A percentile compares a stretch with the other conserved stretches of the same genome.
These are phyloP conservation scores for Acropternis orthonyx DNA, from an alignment of 2,797 vertebrate genomes.

Conservation along the genomic window DNA sequence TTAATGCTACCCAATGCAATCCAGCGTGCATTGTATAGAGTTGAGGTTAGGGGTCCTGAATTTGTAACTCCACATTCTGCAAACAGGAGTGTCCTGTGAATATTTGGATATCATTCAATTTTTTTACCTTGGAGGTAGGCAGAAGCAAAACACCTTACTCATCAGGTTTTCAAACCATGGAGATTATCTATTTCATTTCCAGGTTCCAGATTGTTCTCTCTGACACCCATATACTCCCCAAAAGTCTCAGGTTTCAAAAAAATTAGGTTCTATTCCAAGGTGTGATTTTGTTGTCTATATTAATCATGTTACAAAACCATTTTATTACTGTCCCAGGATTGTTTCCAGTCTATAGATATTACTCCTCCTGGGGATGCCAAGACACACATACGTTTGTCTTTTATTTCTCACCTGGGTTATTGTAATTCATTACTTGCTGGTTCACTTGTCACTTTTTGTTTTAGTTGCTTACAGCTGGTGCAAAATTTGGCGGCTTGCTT, in stretches of 20 bases:
- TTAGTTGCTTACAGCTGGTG: constrained; percentile 47
- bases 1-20: neutral
- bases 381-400: constrained; percentile 26
- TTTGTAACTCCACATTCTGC: neutral
- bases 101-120: constrained; percentile 15
- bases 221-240: neutral
- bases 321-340: constrained; percentile 54
- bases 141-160: constrained; percentile 1
- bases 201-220: constrained; percentile 37
- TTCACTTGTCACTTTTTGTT: constrained; percentile 67
- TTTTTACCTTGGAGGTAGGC: neutral
- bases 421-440: constrained; percentile 66
- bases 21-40: neutral
- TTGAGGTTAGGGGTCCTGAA: neutral
- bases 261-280: constrained; percentile 21
- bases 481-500: constrained; percentile 53
- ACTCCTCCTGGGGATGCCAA: constrained; percentile 43
- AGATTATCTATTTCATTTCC: constrained; percentile 2
- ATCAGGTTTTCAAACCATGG: neutral
- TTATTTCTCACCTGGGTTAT: constrained; percentile 66
- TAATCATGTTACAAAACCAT: constrained; percentile 56
- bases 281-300: constrained; percentile 53
- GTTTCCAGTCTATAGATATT: constrained; percentile 41
- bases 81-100: neutral
- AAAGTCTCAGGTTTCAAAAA: constrained; percentile 35